Evolutionary conservation across 1,140 invertebrate species (phyloP).

Genomic region (Papilio xuthus): DNA sequence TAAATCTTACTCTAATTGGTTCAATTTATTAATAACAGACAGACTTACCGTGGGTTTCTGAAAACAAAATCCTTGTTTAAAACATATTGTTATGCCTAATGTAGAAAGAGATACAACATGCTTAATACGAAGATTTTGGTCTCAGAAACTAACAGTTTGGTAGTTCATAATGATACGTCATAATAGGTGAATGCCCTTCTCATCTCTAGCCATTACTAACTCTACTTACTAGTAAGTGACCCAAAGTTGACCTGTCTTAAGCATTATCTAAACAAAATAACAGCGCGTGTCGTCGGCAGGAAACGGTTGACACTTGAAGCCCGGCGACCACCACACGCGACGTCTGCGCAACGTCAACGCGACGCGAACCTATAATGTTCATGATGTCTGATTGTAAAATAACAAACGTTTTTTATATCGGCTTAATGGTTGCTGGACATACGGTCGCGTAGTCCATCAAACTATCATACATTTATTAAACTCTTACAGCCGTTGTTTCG

Average conservation of each 20-base stretch:
- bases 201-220: background rate
- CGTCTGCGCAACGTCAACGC: slow-evolving; percentile 64
- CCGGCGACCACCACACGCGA: slow-evolving; percentile 48
- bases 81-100: no score
- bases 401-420: slow-evolving; percentile 64
- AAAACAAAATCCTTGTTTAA: no score
- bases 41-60: no score
- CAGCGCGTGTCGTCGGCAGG: slow-evolving; percentile 27
- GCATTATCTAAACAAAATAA: background rate
- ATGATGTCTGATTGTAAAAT: slow-evolving; percentile 59
- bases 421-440: slow-evolving; percentile 55
- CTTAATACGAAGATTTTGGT: no score
- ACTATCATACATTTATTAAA: background rate
- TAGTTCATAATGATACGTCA: no score
- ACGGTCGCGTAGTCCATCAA: slow-evolving; percentile 20
- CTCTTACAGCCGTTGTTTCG: no score
- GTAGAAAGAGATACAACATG: no score
- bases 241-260: background rate
- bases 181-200: background rate
- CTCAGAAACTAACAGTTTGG: no score
- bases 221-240: background rate
- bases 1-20: no score
- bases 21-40: no score
- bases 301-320: slow-evolving; percentile 40
- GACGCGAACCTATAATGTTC: slow-evolving; percentile 57